Evolutionary conservation across 2,888 invertebrate genomes (phyloP), one percentile per base, ranked within the genome.

Genomic region (Lottia scabra): DNA sequence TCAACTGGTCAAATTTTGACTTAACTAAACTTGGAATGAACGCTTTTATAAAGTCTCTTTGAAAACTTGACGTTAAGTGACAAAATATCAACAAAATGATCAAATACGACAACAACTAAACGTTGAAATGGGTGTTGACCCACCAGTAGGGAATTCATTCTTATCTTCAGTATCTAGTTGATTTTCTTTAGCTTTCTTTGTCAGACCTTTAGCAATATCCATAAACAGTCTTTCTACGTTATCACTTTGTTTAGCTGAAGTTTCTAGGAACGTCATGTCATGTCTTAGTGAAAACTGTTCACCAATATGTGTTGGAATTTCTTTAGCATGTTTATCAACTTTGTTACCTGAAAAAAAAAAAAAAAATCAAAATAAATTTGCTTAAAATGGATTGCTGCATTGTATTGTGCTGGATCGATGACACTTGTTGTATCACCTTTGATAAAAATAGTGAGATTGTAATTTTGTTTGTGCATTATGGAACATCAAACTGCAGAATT

Each of bases 211-310:
- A 23, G 98, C 98, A 84, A 99, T 98, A 91, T 98, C 97, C 93
- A 96, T 95, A 90, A 99, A 99, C 74, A 99, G 91, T 87, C 95
- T 93, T 89, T 99, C 98, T 4, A 99, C 98, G 91, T 99, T 98
- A 85, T 98, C 98, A 1, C 98, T 96, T 90, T 98, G 97, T 89
- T 98, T 97, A 0, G 98, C 98, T 0, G 98, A 98, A 0, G 98
- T 99, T 91, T 99, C 98, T 81, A 99, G 92, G 91, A 98, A 99
- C 72, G 87, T 87, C 96, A 99, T 99, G 84, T 96, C 95, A 87
- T 98, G 96, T 81, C 96, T 93, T 86, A 95, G 95, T 26, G 98
- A 96, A 91, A 99, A 99, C 89, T 97, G 96, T 90, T 89, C 96
- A 0, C 98, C 99, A 65, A 98, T 96, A 87, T 96, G 94, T 43